Base-by-base conservation (phyloP, 2,113 vertebrate species). In the Neolamprologus sp. region DNA sequence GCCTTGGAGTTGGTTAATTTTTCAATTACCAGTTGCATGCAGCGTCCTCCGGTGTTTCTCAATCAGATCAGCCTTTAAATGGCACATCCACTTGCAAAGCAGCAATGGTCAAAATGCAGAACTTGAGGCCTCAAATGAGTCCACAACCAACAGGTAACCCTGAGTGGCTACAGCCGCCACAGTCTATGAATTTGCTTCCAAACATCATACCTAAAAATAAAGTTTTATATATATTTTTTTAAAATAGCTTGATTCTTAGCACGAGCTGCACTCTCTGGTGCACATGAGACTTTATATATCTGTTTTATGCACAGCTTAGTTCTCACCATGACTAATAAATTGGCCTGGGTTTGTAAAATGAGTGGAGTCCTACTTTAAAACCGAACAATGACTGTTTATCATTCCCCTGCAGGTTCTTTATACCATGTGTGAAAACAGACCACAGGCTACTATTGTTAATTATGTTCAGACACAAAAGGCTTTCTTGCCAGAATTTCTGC, bases 181-280 rank as follows among this genome's bases (percentile, higher is more conserved):
- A 47, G 40, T 16, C 71, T 47, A 19, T 28, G 42, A 49, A 49
- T 75, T 47, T 75, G 9, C 21, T 28, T 26, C 21, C 21, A 75
- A 28, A 47, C 6, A n/a, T n/a, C 31, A 65, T 21, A 63, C 6
- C 17, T 21, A 65, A 35, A 37, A 65, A 37, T 65, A 37, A 37
- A 65, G 1, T 21, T 37, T 8, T 65, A 21, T 58, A 31, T 7
- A 23, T 47, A 1, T 2, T 37, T 31, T 19, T 33, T 0, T 0
- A 4, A 42, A 71, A 71, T 31, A 31, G 40, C 26, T n/a, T n/a
- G 10, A 78, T 78, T 49, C 45, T 49, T 31, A 51, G 73, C 45
- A 49, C 2, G 7, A 31, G 17, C 73, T 33, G 23, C 42, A 19
- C 16, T 1, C 47, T 28, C 45, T 33, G 26, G 21, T 47, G 16